Conservation (phyloP, 2,113 vertebrate genomes). For the Pandion haliaetus region DNA sequence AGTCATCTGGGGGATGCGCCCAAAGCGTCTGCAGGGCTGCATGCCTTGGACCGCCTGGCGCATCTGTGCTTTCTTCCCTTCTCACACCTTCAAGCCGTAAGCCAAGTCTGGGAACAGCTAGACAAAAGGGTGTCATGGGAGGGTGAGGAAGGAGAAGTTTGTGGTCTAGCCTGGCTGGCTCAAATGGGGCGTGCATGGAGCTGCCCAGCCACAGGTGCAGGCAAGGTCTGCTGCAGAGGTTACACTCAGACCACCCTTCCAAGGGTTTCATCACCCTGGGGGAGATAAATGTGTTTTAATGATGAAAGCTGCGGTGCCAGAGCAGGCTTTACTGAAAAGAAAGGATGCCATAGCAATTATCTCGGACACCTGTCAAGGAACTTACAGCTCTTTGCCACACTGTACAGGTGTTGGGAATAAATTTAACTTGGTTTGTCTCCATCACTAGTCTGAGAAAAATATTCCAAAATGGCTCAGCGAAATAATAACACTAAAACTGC, state of each 20-base stretch:
- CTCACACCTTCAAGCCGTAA: background rate
- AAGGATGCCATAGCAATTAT: background rate
- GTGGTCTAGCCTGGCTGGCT: background rate
- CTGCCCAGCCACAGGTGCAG: background rate
- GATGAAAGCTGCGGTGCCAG: background rate
- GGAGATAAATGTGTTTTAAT: background rate
- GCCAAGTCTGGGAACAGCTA: background rate
- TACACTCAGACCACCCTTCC: background rate
- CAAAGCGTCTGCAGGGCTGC: fast-evolving
- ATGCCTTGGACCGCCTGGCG: fast-evolving
- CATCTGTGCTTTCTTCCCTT: background rate
- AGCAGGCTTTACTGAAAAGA: background rate
- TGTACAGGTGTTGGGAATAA: background rate
- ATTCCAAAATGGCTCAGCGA: background rate
- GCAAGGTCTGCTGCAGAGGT: background rate
- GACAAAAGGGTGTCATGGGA: fast-evolving
- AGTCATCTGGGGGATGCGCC: background rate
- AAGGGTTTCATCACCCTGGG: background rate
- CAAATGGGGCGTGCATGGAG: fast-evolving
- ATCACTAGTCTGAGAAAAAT: background rate
- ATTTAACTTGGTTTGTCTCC: background rate
- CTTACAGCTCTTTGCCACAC: background rate
- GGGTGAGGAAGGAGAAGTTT: background rate
- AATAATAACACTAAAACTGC: background rate
- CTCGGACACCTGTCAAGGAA: background rate